Base-by-base conservation (phyloP, 2,888 invertebrate genomes). In the Sericinus montela region DNA sequence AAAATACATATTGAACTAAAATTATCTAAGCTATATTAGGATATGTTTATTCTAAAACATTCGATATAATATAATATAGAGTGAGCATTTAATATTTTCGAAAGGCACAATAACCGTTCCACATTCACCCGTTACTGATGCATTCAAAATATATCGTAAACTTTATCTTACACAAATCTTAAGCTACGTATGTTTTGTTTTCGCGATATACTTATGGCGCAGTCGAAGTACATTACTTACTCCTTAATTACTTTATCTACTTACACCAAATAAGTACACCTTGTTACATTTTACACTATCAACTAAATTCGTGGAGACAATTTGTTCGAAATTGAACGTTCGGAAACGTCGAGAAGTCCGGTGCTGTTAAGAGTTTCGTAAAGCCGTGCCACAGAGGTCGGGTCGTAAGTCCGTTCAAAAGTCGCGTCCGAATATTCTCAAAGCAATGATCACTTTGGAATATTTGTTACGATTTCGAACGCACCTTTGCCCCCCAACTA, bases 341-440 rank as follows among this genome's bases (percentile, higher is more conserved):
- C 35, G 65, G 63, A 69, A 75, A 70, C 71, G 68, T 70, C 59
- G 56, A 66, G 69, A 66, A 65, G 62, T 39, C 67, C 66, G 73
- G 80, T 68, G 80, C 78, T 76, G 75, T 83, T 70, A 51, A 74
- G 87, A 87, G 87, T 87, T 86, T 85, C 87, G 83, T 73, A 76
- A 66, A 82, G 86, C 87, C 87, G 87, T 88, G 87, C 82, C 63
- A 15, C 64, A 76, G 70, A 53, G 58, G 62, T 67, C 54, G 55
- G 50, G 60, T 59, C 63, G 60, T 58, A 60, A 55, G 62, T 55
- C 47, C 53, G 52, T 40, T 39, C 23, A 44, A 48, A 39, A 30
- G 9, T 35, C 34, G 6, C 25, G 16, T 35, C 52, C 38, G 48
- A 48, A 56, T 14, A 51, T 8, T 15, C 11, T 13, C 29, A 19